Conservation (phyloP, 2,888 invertebrate genomes). For the Andrena trimmerana region DNA sequence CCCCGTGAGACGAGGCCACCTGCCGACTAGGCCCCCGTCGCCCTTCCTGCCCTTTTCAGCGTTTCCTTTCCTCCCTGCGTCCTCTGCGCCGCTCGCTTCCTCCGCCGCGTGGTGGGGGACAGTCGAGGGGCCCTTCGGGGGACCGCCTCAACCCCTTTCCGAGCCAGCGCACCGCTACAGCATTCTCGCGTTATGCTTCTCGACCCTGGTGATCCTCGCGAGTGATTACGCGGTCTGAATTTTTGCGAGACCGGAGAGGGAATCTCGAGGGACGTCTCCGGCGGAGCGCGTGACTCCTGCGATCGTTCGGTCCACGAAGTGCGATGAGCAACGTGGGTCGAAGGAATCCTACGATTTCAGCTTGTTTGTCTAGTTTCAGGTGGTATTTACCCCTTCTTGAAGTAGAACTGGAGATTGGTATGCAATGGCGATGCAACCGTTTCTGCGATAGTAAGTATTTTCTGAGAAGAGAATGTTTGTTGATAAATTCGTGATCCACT, state of each 20-base stretch:
- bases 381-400: neutral
- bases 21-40: conserved; percentile 73
- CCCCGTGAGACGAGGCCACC: conserved; percentile 81
- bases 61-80: conserved; percentile 27
- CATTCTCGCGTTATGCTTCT: conserved; percentile 79
- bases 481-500: too few relatives aligned
- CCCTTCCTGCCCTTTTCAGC: conserved; percentile 17
- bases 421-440: too few relatives aligned
- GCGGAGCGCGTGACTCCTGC: neutral
- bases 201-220: conserved; percentile 76
- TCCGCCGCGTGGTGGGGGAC: conserved; percentile 46
- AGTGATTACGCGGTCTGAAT: conserved; percentile 75
- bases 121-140: conserved; percentile 53
- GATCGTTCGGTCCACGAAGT: neutral
- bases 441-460: too few relatives aligned
- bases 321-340: neutral
- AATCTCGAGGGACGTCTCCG: conserved; percentile 37
- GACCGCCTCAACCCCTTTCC: conserved; percentile 66
- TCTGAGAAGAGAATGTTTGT: neutral
- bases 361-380: neutral
- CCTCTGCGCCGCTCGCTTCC: conserved; percentile 20
- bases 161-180: conserved; percentile 69
- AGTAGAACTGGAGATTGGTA: too few relatives aligned
- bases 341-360: neutral
- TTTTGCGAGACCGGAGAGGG: conserved; percentile 45